Evolutionary conservation across 1,140 invertebrate species (phyloP), one percentile per base, ranked within the genome.

Genomic region (Schlechtendalia chinensis): DNA sequence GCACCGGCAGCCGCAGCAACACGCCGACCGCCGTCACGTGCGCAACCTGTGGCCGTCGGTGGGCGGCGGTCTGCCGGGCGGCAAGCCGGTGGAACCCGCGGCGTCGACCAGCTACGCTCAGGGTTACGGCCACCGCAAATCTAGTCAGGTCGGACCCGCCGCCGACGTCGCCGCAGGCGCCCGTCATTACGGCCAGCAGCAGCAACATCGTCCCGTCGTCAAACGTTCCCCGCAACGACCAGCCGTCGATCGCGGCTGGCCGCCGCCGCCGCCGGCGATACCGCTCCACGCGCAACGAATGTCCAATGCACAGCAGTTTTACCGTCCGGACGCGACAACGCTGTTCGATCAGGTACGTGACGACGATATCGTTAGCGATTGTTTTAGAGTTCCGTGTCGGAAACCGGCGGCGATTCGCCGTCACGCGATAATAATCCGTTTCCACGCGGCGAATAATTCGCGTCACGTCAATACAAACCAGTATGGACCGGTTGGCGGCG

Each of bases 11-110:
- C n/a, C n/a, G n/a, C n/a, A n/a, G n/a, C n/a, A n/a, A n/a, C n/a
- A n/a, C n/a, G 10, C 5, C 27, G 24, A 72, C 22, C 47, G 58
- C 16, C 32, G 61, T 29, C 75, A 79, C 22, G 75, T 79, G 8
- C 75, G 75, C 0, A 79, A 79, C 39, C 24, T 79, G 3, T 79
- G 75, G 75, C 75, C 75, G 45, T 22, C 75, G 16, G 58, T 63
- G 0, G 75, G 75, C 17, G 75, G 75, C 27, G 75, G 75, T 29
- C 63, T 79, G 17, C 75, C 75, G 24, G 75, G 75, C 16, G 75
- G 75, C 16, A 79, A 79, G 22, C 75, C 75, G 4, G 32, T 79
- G 0, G 39, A 79, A n/a, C 75, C 75, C 0, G 58, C 29, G 3
- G 32, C 3, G 32, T 4, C 32, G 32, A 39, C 32, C 32, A 39